A percentile compares a stretch with the other conserved stretches of the same genome.
Evolutionary conservation across 2,888 invertebrate species (phyloP).

Genomic region (Cybosia mesomella): DNA sequence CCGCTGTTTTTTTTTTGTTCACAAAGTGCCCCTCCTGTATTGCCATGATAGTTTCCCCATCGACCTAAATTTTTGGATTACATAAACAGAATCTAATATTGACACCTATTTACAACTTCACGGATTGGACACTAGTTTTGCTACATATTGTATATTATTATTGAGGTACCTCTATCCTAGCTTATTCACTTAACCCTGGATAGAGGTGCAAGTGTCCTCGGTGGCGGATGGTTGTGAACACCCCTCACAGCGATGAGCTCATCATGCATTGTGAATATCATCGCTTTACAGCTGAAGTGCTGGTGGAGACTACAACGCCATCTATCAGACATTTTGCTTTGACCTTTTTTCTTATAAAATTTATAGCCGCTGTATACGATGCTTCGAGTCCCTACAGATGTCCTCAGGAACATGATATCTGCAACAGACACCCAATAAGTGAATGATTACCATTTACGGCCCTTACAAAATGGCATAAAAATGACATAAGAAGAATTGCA

Average conservation of each 20-base stretch:
- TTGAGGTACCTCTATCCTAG: background rate
- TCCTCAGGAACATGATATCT: conserved; percentile 11
- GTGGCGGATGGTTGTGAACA: conserved; percentile 17
- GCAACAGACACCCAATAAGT: background rate
- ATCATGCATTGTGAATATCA: conserved; percentile 46
- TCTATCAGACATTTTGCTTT: conserved; percentile 10
- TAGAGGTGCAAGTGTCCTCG: conserved; percentile 1
- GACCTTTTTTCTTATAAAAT: conserved; percentile 44
- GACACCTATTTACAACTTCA: no score
- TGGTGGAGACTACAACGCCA: conserved; percentile 22
- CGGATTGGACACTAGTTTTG: no score
- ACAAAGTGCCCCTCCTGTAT: no score
- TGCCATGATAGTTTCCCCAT: no score
- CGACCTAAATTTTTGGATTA: no score
- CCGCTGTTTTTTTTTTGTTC: no score
- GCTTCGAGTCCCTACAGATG: conserved; percentile 13
- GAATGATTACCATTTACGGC: no score
- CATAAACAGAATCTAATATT: no score
- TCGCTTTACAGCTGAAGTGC: conserved; percentile 47
- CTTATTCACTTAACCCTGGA: background rate
- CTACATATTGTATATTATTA: background rate
- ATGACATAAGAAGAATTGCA: no score
- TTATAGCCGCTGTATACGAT: conserved; percentile 18
- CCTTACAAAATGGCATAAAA: no score
- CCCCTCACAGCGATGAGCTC: conserved; percentile 26